Evolutionary conservation across 2,113 vertebrate genomes (phyloP), one percentile per base, ranked within the genome.

Genomic region (Rhinopomastus cyanomelas): DNA sequence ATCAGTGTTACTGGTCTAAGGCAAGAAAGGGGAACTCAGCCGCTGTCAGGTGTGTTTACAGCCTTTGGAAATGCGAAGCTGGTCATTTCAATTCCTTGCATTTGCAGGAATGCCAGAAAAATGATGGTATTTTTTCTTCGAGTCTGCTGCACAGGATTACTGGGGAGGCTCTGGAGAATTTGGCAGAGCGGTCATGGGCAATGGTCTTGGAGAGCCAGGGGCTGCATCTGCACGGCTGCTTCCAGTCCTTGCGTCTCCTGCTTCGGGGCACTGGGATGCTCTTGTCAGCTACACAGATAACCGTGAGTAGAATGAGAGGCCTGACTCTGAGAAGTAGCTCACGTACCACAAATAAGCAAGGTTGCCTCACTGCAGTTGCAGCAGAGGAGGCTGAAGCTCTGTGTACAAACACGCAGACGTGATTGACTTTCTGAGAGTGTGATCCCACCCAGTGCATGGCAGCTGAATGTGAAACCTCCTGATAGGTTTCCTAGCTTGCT

Each of bases 271-370:
- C 59, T 8, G 49, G 37, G 53, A n/a, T 51, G 79, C 52, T 89
- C 65, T 13, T 55, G 39, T 34, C 60, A 56, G 36, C 64, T 8
- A 2, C 0, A 1, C 20, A 26, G 87, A 4, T 11, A 29, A 6
- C 22, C 0, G 2, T 3, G 65, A 44, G 39, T 2, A 3, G 15
- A 2, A 8, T 0, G 7, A 30, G 59, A 39, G 46, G 21, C 0
- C 19, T 6, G 64, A 71, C 17, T 26, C 65, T n/a, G 69, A 56
- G 75, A 42, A 87, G 8, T 68, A 57, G 52, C 49, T 85, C 80
- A 20, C 9, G 49, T 25, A 1, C 32, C 42, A 0, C 18, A 15
- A 42, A 6, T 1, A 34, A 29, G 29, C 5, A 3, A 77, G 64
- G 67, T n/a, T 36, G 42, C 52, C 34, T 55, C 16, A 15, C 11